A percentile compares a stretch with the other conserved stretches of the same genome.
These are phyloP conservation scores for Chironex yamaguchii DNA, from an alignment of 30 jellyfish, hydroid and myxozoan genomes.

Conservation along the genomic window DNA sequence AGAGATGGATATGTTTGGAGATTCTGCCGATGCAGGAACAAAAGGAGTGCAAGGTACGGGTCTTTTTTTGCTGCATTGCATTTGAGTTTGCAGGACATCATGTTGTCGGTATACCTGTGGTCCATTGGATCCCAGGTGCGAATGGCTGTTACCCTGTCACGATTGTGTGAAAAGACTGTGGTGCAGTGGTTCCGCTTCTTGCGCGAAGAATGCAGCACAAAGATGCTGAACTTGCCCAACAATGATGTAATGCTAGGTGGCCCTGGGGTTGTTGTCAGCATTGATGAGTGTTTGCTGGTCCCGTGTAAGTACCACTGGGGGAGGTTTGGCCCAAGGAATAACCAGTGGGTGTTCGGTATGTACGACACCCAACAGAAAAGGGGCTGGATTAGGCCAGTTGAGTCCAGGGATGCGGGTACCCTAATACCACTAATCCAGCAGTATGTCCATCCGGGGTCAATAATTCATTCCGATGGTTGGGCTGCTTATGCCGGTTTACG, in stretches of 20 bases:
- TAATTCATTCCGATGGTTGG: slow-evolving; percentile 39
- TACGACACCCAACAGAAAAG: slow-evolving; percentile 15
- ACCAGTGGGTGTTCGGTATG: slow-evolving; percentile 60
- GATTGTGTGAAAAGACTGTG: slow-evolving; percentile 4
- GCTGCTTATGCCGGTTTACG: slow-evolving; percentile 8
- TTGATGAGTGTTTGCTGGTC: slow-evolving; percentile 22
- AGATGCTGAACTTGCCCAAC: slow-evolving; percentile 21
- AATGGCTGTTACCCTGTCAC: background rate
- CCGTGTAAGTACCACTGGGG: slow-evolving; percentile 44
- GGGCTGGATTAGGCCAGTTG: slow-evolving; percentile 9
- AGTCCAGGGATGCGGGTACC: slow-evolving; percentile 6
- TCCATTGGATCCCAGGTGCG: too few relatives aligned
- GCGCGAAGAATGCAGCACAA: slow-evolving; percentile 37
- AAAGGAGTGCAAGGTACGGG: slow-evolving; percentile 23
- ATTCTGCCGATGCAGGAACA: background rate
- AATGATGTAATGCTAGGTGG: slow-evolving; percentile 37
- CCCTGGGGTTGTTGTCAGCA: slow-evolving; percentile 14
- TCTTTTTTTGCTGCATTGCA: slow-evolving; percentile 12
- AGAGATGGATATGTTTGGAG: background rate
- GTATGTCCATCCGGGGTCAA: slow-evolving; percentile 13
- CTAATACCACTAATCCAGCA: slow-evolving; percentile 8
- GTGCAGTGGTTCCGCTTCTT: slow-evolving; percentile 46
- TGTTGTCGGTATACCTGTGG: too few relatives aligned
- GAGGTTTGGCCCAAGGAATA: background rate
- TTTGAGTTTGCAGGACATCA: too few relatives aligned